Evolutionary conservation across 35 echinoderm and acorn worm genomes (phyloP).

Genomic region (Chiridota heheva): DNA sequence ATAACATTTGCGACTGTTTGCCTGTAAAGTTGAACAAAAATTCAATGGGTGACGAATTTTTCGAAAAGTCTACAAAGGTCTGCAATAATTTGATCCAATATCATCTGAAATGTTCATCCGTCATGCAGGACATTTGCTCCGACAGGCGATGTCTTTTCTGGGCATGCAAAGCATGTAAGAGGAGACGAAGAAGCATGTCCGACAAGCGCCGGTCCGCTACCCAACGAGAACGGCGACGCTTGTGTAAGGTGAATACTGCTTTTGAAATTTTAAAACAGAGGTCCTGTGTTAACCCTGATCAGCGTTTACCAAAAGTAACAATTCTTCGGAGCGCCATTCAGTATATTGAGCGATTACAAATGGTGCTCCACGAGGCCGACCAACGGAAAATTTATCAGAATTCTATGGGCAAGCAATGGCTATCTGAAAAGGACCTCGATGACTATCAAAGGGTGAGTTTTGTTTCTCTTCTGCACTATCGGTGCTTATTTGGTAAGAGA

Average conservation of each 20-base stretch:
- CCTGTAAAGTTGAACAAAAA: too few relatives aligned
- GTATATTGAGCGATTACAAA: constrained; percentile 89
- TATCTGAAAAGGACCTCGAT: constrained; percentile 2
- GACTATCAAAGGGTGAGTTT: constrained; percentile 1
- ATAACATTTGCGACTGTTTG: too few relatives aligned
- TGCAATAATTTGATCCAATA: too few relatives aligned
- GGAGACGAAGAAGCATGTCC: constrained; percentile 60
- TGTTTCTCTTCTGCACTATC: not conserved
- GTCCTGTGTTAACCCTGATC: constrained; percentile 80
- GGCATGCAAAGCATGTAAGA: constrained; percentile 78
- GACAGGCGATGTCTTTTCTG: constrained; percentile 72
- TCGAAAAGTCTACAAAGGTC: too few relatives aligned
- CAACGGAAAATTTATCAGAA: constrained; percentile 13
- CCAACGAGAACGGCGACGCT: constrained; percentile 69
- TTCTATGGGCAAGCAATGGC: not conserved
- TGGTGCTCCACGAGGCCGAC: constrained; percentile 80
- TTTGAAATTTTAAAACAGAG: constrained; percentile 87
- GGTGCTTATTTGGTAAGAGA: too few relatives aligned
- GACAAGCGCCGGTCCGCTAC: constrained; percentile 88
- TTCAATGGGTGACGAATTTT: too few relatives aligned
- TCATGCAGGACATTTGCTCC: too few relatives aligned
- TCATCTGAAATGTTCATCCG: too few relatives aligned
- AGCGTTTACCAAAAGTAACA: constrained; percentile 79
- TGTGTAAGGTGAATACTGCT: constrained; percentile 85
- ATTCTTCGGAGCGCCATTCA: constrained; percentile 91